Percentiles rank a stretch among this genome's conserved stretches.
Conservation (phyloP, 2,888 invertebrate genomes). For the Heliothis peltigera region DNA sequence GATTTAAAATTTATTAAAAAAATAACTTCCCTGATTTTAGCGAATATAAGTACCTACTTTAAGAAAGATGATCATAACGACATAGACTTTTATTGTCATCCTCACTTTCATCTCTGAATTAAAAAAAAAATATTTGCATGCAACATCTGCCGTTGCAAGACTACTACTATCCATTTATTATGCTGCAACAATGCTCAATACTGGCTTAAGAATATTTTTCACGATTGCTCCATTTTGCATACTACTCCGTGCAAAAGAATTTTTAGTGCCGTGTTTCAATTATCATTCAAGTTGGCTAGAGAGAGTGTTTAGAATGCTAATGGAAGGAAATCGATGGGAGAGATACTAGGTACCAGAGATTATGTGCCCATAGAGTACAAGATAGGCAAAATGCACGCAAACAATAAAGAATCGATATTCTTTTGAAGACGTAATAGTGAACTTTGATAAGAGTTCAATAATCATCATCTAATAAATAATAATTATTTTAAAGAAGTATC, state of each 20-base stretch:
- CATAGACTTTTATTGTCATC: too few species aligned
- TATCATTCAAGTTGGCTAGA: constrained; percentile 72
- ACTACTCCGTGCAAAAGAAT: constrained; percentile 52
- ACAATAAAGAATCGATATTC: background rate
- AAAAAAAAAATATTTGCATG: too few species aligned
- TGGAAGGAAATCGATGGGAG: constrained; percentile 78
- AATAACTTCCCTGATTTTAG: too few species aligned
- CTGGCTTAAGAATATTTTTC: background rate
- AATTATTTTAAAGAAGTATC: background rate
- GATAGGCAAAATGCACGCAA: constrained; percentile 41
- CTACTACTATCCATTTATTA: background rate
- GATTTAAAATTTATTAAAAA: too few species aligned
- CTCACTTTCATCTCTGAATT: too few species aligned
- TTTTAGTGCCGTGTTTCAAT: constrained; percentile 78
- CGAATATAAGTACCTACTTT: too few species aligned
- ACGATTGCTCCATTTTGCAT: constrained; percentile 33
- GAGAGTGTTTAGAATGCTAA: constrained; percentile 82
- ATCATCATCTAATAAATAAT: too few species aligned
- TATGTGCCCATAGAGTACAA: constrained; percentile 60
- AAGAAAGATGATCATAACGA: too few species aligned
- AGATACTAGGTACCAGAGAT: constrained; percentile 69
- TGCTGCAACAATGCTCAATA: background rate
- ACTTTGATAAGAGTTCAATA: too few species aligned
- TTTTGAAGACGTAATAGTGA: background rate
- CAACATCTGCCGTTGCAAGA: background rate